These are phyloP conservation scores for Zapornia atra DNA, from an alignment of 2,113 vertebrate genomes.

Conservation along the genomic window DNA sequence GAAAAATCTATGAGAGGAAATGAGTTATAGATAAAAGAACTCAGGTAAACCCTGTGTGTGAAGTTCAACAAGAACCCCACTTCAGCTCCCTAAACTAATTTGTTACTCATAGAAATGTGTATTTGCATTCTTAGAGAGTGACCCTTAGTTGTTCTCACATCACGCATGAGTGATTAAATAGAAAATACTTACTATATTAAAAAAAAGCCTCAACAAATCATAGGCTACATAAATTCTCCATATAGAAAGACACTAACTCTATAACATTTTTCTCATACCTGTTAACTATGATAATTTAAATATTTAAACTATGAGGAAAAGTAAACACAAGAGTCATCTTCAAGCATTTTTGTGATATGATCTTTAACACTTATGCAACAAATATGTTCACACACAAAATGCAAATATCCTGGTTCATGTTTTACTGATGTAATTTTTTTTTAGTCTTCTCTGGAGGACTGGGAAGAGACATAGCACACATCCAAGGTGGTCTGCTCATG, in stretches of 20 bases:
- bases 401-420: background rate
- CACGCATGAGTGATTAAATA: slow-evolving; percentile 48
- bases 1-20: background rate
- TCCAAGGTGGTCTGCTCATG: background rate
- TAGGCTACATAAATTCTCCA: background rate
- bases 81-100: slow-evolving; percentile 28
- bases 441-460: background rate
- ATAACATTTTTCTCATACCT: slow-evolving; percentile 26
- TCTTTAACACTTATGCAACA: slow-evolving; percentile 10
- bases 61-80: background rate
- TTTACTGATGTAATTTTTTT: background rate
- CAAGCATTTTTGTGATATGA: background rate
- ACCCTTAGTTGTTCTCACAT: slow-evolving; percentile 9
- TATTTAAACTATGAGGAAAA: background rate
- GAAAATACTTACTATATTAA: slow-evolving; percentile 13
- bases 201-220: background rate
- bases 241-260: background rate
- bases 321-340: slow-evolving; percentile 25
- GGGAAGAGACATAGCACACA: background rate
- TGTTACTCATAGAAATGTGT: background rate
- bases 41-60: background rate
- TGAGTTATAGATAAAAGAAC: slow-evolving; percentile 7
- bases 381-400: slow-evolving; percentile 6
- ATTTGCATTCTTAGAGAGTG: slow-evolving; percentile 11
- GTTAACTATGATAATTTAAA: slow-evolving; percentile 30